phyloP scores from a whole-genome alignment of 2,797 vertebrate species.

The Kryptolebias ocellatus region DNA sequence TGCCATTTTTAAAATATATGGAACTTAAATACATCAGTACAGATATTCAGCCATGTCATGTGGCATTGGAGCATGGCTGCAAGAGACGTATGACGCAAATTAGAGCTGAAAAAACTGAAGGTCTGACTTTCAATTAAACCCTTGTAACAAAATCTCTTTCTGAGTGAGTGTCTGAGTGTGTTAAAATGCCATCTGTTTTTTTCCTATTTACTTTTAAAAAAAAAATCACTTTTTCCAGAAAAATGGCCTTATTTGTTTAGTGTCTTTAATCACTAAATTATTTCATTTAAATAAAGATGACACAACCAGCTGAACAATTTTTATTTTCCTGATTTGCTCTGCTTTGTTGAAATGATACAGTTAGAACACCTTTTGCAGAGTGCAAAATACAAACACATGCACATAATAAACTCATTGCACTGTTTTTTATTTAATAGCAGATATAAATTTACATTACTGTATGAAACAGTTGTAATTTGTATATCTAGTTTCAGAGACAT shows the following conservation, averaged over 20 bases:
- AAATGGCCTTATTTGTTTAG: background rate
- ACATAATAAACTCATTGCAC: background rate
- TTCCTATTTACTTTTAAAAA: slow-evolving; percentile 30
- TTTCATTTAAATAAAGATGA: background rate
- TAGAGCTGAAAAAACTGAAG: slow-evolving; percentile 36
- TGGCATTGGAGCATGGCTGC: slow-evolving; percentile 45
- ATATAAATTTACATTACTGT: slow-evolving; percentile 13
- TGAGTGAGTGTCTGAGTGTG: slow-evolving; percentile 12
- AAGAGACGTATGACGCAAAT: slow-evolving; percentile 57
- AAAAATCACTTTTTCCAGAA: background rate
- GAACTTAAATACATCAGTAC: slow-evolving; percentile 51
- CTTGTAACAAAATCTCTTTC: slow-evolving; percentile 38
- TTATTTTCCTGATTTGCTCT: background rate
- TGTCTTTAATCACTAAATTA: background rate
- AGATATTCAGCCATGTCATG: slow-evolving; percentile 52
- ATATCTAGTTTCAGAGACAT: slow-evolving; percentile 15
- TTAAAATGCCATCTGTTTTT: slow-evolving; percentile 18
- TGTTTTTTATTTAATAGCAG: slow-evolving; percentile 8
- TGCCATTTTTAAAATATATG: slow-evolving; percentile 29
- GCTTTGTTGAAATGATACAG: too few relatives aligned
- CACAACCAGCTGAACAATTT: background rate
- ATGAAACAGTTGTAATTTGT: slow-evolving; percentile 27
- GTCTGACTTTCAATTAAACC: slow-evolving; percentile 51
- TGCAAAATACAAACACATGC: background rate
- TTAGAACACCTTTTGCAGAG: background rate